These are phyloP conservation scores for Spizella passerina DNA, from an alignment of 2,797 vertebrate species.

Conservation along the genomic window DNA sequence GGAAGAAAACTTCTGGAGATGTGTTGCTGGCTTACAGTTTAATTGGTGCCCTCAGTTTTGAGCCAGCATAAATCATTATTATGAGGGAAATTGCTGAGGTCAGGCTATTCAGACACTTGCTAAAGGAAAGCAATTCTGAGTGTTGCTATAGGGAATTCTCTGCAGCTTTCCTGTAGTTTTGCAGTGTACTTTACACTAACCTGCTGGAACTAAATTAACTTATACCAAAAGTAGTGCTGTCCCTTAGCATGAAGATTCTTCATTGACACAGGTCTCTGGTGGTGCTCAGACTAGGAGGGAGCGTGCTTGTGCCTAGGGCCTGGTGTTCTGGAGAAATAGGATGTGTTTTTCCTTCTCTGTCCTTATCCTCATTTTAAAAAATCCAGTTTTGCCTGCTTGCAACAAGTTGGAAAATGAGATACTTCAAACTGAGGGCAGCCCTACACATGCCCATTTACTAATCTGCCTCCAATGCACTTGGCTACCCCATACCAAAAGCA, in stretches of 20 bases:
- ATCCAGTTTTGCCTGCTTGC: neutral
- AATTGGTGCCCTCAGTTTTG: constrained; percentile 3
- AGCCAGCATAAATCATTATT: constrained; percentile 19
- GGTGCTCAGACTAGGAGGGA: neutral
- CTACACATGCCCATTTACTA: neutral
- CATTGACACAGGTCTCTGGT: neutral
- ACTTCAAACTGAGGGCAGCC: neutral
- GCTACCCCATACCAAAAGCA: neutral
- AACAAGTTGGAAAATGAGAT: neutral
- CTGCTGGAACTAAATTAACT: neutral
- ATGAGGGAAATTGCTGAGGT: neutral
- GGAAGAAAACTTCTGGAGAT: neutral
- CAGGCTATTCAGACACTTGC: neutral
- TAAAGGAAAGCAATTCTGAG: constrained; percentile 13
- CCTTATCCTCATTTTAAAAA: neutral
- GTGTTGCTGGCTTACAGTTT: neutral
- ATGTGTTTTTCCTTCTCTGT: neutral
- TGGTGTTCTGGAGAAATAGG: neutral
- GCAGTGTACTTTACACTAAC: neutral
- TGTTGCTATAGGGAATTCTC: constrained; percentile 2
- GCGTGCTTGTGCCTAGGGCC: neutral
- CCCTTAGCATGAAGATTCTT: neutral
- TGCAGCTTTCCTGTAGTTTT: constrained; percentile 9
- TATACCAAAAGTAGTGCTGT: neutral
- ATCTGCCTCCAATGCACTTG: neutral